Percentiles rank a stretch among this genome's conserved stretches.
These are phyloP conservation scores for Vesta saturnalis DNA, from an alignment of 2,888 invertebrate species.

Conservation along the genomic window DNA sequence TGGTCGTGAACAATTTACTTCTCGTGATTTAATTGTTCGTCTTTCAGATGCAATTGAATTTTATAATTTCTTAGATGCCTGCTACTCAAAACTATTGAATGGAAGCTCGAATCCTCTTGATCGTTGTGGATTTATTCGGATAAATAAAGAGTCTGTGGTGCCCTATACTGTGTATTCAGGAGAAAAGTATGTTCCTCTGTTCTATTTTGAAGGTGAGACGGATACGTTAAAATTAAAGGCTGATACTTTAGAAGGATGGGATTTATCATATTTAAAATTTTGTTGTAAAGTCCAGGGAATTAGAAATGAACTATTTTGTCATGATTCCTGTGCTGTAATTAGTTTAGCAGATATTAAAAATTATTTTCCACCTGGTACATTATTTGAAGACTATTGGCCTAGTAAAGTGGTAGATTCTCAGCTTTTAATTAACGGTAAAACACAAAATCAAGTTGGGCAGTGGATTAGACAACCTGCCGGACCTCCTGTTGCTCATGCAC, in stretches of 20 bases:
- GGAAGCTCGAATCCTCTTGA: conserved; percentile 76
- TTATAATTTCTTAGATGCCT: conserved; percentile 89
- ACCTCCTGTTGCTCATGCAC: conserved; percentile 69
- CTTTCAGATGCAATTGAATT: conserved; percentile 90
- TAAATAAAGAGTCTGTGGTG: conserved; percentile 93
- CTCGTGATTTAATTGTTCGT: conserved; percentile 89
- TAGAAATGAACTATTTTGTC: conserved; percentile 88
- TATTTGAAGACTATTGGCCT: conserved; percentile 94
- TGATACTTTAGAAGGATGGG: conserved; percentile 90
- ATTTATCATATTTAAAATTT: conserved; percentile 90
- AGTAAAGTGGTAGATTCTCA: conserved; percentile 87
- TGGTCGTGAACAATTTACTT: conserved; percentile 87
- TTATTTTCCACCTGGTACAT: conserved; percentile 89
- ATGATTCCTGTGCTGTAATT: conserved; percentile 90
- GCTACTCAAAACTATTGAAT: conserved; percentile 83
- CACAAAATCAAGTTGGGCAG: conserved; percentile 68
- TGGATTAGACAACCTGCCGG: conserved; percentile 83
- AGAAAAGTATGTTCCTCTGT: conserved; percentile 90
- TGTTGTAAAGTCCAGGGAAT: conserved; percentile 96
- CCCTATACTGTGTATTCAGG: conserved; percentile 87
- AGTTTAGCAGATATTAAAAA: conserved; percentile 90
- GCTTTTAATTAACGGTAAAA: conserved; percentile 76
- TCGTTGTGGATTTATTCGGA: conserved; percentile 90
- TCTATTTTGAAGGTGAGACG: conserved; percentile 92
- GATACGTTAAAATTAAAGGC: conserved; percentile 89